These are phyloP conservation scores for Palaemon carinicauda DNA, from an alignment of 1,140 invertebrate genomes.

Conservation along the genomic window DNA sequence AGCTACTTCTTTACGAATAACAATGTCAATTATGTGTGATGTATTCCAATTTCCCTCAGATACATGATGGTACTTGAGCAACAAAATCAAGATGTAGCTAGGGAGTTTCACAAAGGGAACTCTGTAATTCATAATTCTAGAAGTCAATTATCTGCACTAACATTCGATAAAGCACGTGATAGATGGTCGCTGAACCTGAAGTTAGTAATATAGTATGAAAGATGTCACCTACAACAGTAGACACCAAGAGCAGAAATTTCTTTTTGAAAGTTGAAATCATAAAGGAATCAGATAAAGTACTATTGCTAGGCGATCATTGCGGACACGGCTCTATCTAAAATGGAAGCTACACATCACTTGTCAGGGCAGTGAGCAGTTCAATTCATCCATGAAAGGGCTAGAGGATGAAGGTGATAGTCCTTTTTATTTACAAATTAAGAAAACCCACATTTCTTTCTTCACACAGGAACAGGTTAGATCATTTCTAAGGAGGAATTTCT, in stretches of 20 bases:
- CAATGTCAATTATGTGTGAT: not conserved
- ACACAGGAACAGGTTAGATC: not conserved
- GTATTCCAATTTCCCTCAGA: not conserved
- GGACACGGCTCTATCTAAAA: not conserved
- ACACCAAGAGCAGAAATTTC: not conserved
- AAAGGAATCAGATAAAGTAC: not conserved
- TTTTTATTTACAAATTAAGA: too few species aligned
- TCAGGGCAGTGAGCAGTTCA: too few species aligned
- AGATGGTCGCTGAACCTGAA: not conserved
- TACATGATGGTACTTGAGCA: not conserved
- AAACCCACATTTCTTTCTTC: too few species aligned
- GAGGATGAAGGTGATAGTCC: too few species aligned
- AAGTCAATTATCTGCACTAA: not conserved
- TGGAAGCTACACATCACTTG: too few species aligned
- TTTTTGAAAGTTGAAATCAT: not conserved
- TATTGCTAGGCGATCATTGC: not conserved
- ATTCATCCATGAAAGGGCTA: too few species aligned
- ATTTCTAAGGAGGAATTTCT: too few species aligned
- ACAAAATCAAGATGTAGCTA: not conserved
- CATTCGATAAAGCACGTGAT: not conserved
- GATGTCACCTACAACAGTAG: not conserved
- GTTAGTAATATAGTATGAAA: not conserved
- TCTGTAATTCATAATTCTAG: not conserved
- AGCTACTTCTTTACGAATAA: not conserved
- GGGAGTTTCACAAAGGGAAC: not conserved